Conservation (phyloP, 2,888 invertebrate genomes). For the Endomychus coccineus region DNA sequence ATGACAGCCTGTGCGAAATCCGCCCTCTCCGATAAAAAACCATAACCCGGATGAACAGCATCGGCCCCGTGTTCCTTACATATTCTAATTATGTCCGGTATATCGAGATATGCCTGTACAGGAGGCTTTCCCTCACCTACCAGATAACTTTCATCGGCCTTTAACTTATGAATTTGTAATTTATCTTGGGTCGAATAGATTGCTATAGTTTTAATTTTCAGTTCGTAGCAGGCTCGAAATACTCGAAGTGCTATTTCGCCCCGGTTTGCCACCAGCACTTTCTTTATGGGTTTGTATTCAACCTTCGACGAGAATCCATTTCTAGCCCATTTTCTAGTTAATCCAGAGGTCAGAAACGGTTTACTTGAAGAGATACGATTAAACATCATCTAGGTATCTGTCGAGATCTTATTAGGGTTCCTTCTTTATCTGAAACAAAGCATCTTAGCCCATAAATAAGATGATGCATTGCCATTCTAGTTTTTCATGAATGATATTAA, state of each 20-base stretch:
- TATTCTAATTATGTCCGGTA: slow-evolving; percentile 92
- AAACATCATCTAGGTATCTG: too few relatives aligned
- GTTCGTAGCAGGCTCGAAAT: slow-evolving; percentile 94
- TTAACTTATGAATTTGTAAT: slow-evolving; percentile 89
- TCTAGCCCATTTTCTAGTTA: slow-evolving; percentile 4
- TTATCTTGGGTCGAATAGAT: slow-evolving; percentile 98
- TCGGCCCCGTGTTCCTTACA: slow-evolving; percentile 93
- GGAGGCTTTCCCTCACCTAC: slow-evolving; percentile 92
- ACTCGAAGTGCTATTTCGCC: slow-evolving; percentile 98
- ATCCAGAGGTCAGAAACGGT: background rate
- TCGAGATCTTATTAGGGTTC: too few relatives aligned
- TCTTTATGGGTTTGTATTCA: slow-evolving; percentile 82
- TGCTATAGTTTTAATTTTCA: slow-evolving; percentile 94
- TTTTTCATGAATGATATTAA: too few relatives aligned
- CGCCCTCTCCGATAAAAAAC: slow-evolving; percentile 84
- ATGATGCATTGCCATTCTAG: too few relatives aligned
- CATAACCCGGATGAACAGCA: slow-evolving; percentile 92
- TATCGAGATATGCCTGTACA: slow-evolving; percentile 94
- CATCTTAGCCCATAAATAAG: too few relatives aligned
- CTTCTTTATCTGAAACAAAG: too few relatives aligned
- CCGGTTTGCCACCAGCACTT: slow-evolving; percentile 93
- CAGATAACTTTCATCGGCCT: slow-evolving; percentile 93
- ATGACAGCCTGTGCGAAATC: slow-evolving; percentile 94
- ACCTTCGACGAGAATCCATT: slow-evolving; percentile 44
- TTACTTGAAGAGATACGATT: too few relatives aligned